Evolutionary conservation across 2,797 vertebrate genomes (phyloP), one percentile per base, ranked within the genome.

Genomic region (Spinus pinus): DNA sequence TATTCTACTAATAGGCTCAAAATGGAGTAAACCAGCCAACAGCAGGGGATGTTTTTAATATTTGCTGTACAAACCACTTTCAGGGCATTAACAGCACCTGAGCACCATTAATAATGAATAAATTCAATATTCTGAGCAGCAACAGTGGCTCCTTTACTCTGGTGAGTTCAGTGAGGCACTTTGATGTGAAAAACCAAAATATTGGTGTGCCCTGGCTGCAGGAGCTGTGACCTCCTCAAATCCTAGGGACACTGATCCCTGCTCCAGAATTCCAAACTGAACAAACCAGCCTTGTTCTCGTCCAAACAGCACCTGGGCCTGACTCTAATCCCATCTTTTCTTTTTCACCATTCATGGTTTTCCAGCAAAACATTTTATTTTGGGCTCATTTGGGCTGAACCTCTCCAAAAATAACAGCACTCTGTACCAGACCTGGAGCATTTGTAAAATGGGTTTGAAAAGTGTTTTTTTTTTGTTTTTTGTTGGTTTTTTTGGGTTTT

Each of bases 371-470:
- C 88, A 90, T 83, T 77, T 66, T 86, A 86, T 5, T 57, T 66
- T 88, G 82, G 67, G 67, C 42, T 90, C 10, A 1, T 71, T 90
- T 65, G 75, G 84, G 87, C 61, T 81, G 50, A 79, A 73, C 64
- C 25, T 44, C 81, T 93, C 93, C 94, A 96, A 70, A 92, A 96
- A 77, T 31, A 94, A 90, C 90, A 96, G 58, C 33, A 2, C 44
- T 70, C 42, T 27, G 6, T 41, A 14, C 27, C 78, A 37, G 50
- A 47, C 42, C 58, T 46, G 51, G 20, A 66, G 72, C 39, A 7
- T 54, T 37, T 80, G 67, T 79, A 49, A 33, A 86, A 71, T 53
- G 47, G 49, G 25, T 92, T 88, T 33, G 61, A 51, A 53, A 88
- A 81, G 44, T 28, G 23, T 4, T 13, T 4, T 4, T 3, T 64